Evolutionary conservation across 2,888 invertebrate genomes (phyloP).

Genomic region (Ischnus inquisitorius): DNA sequence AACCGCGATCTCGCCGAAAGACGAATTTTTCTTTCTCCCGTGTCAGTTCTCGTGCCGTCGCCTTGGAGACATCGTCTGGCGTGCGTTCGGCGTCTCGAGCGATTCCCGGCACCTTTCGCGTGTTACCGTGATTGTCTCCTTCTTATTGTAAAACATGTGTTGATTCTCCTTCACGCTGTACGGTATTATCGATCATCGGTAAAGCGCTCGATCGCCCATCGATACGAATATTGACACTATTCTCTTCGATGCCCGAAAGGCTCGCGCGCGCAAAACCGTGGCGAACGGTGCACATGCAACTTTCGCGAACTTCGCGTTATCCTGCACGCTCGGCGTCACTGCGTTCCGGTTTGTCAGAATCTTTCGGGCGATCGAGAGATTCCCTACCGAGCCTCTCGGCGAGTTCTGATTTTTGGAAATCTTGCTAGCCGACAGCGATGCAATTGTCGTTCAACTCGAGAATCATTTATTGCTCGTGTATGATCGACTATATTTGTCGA

Average conservation of each 20-base stretch:
- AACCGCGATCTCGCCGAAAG: not conserved
- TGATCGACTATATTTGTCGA: not conserved
- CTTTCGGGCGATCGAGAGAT: not conserved
- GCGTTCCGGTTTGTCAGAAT: not conserved
- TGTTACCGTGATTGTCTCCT: conserved; percentile 57
- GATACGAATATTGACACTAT: conserved; percentile 36
- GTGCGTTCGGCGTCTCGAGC: conserved; percentile 23
- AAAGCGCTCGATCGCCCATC: conserved; percentile 42
- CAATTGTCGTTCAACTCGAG: not conserved
- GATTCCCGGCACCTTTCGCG: conserved; percentile 43
- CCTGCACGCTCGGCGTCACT: not conserved
- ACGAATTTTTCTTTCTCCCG: not conserved
- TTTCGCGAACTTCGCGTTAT: not conserved
- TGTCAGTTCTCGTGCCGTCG: conserved; percentile 30
- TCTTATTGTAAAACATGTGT: conserved; percentile 50
- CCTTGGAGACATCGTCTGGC: conserved; percentile 51
- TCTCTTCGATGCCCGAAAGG: not conserved
- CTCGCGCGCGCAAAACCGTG: not conserved
- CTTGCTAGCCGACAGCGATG: not conserved
- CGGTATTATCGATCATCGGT: conserved; percentile 68
- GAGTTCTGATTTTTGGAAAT: not conserved
- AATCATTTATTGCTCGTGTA: conserved; percentile 2
- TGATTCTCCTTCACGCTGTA: not conserved
- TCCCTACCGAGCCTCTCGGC: not conserved
- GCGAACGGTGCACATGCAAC: not conserved